phyloP scores from a whole-genome alignment of 2,888 invertebrate species.

The Bimastos eiseni region DNA sequence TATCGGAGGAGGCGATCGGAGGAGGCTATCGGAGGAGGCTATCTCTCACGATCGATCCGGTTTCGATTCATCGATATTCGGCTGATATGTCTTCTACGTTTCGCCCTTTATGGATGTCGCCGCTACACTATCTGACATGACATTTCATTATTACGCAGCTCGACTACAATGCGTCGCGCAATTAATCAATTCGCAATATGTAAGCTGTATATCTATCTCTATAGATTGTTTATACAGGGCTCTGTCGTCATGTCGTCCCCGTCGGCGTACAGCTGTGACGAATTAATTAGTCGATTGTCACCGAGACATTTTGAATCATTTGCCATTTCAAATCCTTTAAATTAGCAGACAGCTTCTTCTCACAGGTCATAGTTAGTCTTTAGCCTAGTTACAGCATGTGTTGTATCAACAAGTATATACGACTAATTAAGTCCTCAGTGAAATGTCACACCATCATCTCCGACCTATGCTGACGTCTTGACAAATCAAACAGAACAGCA shows the following conservation, averaged over 20 bases:
- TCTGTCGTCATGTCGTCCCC: background rate
- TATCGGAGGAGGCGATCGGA: too few species aligned
- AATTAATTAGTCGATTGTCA: slow-evolving; percentile 6
- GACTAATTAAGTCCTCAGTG: background rate
- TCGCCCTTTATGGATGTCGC: background rate
- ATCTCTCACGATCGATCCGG: background rate
- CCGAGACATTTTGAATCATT: background rate
- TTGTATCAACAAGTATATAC: background rate
- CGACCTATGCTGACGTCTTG: background rate
- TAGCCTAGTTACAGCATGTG: background rate
- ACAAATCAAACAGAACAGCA: background rate
- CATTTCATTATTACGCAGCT: background rate
- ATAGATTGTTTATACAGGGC: background rate
- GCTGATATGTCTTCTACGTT: background rate
- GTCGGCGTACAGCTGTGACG: slow-evolving; percentile 13
- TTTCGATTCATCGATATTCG: background rate
- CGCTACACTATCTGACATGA: background rate
- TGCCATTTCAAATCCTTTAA: slow-evolving; percentile 13
- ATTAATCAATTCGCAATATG: slow-evolving; percentile 13
- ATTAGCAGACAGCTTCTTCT: background rate
- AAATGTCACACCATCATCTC: slow-evolving; percentile 2
- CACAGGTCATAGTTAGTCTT: background rate
- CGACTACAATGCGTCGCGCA: background rate
- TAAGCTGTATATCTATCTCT: background rate
- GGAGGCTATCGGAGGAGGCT: background rate